These are phyloP conservation scores for Agrochola circellaris DNA, from an alignment of 2,888 invertebrate genomes.

Conservation along the genomic window DNA sequence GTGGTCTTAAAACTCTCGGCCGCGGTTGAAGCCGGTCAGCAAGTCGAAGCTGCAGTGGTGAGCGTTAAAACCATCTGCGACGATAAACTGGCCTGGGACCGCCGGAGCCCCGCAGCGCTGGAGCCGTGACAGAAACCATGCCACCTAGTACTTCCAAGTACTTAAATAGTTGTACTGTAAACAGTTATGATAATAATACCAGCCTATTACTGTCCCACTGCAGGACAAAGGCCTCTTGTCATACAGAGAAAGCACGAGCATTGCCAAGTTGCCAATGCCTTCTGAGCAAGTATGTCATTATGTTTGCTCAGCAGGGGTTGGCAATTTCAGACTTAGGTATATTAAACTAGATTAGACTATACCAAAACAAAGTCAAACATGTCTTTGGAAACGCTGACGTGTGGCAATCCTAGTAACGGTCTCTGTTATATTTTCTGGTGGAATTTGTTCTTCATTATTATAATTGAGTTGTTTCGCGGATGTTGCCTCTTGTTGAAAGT, in stretches of 20 bases:
- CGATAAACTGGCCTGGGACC: too few species aligned
- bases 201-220: neutral
- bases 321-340: neutral
- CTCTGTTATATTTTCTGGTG: neutral
- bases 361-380: neutral
- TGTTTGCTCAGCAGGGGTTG: neutral
- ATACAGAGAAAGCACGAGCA: neutral
- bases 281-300: too few species aligned
- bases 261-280: too few species aligned
- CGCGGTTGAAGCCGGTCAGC: too few species aligned
- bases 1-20: too few species aligned
- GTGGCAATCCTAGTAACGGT: neutral
- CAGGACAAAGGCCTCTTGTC: neutral
- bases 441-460: constrained; percentile 24
- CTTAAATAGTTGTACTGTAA: too few species aligned
- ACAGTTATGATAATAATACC: neutral
- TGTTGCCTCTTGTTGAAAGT: neutral
- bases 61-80: too few species aligned
- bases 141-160: too few species aligned
- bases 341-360: neutral
- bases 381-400: neutral
- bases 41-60: too few species aligned
- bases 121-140: too few species aligned
- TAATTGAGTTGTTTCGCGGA: constrained; percentile 19
- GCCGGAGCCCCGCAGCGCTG: too few species aligned